Evolutionary conservation across 2,888 invertebrate species (phyloP).

Genomic region (Andrena minutula): DNA sequence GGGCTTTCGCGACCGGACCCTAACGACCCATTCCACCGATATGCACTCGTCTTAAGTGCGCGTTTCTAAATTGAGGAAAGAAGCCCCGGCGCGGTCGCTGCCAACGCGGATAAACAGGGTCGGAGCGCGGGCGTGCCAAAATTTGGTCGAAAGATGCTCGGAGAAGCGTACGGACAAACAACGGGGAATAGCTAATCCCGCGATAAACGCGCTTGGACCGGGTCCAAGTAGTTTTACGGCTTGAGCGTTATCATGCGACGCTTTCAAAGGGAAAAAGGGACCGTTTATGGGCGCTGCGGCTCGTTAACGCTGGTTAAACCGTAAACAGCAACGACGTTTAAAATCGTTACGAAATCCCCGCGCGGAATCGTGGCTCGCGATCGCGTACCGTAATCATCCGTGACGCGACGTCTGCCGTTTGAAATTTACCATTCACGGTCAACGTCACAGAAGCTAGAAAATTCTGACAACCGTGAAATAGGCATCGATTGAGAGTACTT

Average conservation of each 20-base stretch:
- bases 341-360: slow-evolving; percentile 23
- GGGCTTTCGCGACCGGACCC: slow-evolving; percentile 7
- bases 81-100: slow-evolving; percentile 23
- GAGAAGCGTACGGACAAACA: slow-evolving; percentile 62
- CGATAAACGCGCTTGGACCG: slow-evolving; percentile 67
- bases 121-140: slow-evolving; percentile 63
- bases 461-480: not conserved
- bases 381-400: not conserved
- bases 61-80: slow-evolving; percentile 51
- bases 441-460: not conserved
- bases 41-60: slow-evolving; percentile 7
- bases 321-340: slow-evolving; percentile 20
- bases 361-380: not conserved
- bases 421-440: too few species aligned
- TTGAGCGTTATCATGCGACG: slow-evolving; percentile 50
- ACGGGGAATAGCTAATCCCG: slow-evolving; percentile 69
- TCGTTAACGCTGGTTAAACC: slow-evolving; percentile 43
- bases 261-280: slow-evolving; percentile 49
- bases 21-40: slow-evolving; percentile 32
- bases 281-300: slow-evolving; percentile 44
- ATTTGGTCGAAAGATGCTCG: slow-evolving; percentile 62
- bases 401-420: not conserved
- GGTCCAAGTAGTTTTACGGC: slow-evolving; percentile 66
- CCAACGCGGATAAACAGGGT: slow-evolving; percentile 48
- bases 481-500: too few species aligned